These are phyloP conservation scores for Pelobates fuscus DNA, from an alignment of 2,113 vertebrate species.

Conservation along the genomic window DNA sequence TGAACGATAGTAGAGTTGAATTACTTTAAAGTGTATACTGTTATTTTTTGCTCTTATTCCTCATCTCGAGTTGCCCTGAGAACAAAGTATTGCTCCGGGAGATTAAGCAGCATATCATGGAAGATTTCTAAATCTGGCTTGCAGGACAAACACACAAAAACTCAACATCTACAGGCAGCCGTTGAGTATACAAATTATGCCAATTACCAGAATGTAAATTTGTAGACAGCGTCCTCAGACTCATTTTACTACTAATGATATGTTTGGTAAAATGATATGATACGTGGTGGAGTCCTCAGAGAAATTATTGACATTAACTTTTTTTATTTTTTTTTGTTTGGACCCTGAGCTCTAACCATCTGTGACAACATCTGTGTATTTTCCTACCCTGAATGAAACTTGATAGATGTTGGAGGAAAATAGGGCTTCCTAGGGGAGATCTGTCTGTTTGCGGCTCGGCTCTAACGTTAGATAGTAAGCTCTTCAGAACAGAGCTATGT, in stretches of 20 bases:
- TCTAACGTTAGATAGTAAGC: slow-evolving; percentile 25
- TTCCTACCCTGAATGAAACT: slow-evolving; percentile 31
- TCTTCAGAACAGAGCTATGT: too few relatives aligned
- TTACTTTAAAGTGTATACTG: too few relatives aligned
- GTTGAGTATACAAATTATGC: slow-evolving; percentile 37
- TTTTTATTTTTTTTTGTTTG: slow-evolving; percentile 2
- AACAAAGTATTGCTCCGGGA: too few relatives aligned
- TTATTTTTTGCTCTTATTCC: too few relatives aligned
- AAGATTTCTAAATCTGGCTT: background rate
- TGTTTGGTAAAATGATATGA: background rate
- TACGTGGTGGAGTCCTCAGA: slow-evolving; percentile 34
- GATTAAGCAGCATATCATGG: background rate
- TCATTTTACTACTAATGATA: background rate
- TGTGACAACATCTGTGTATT: slow-evolving; percentile 17
- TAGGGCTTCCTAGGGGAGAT: slow-evolving; percentile 3
- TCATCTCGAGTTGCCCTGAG: too few relatives aligned
- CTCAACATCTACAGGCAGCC: background rate
- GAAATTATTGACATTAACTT: slow-evolving; percentile 35
- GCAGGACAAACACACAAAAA: background rate
- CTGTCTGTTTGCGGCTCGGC: slow-evolving; percentile 11
- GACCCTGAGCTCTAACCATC: slow-evolving; percentile 7
- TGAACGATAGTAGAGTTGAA: too few relatives aligned
- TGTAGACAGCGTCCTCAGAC: slow-evolving; percentile 15
- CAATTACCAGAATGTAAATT: slow-evolving; percentile 40
- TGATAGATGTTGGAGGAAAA: slow-evolving; percentile 26